phyloP scores from a whole-genome alignment of 2,113 vertebrate species.

The Amia ocellicauda region DNA sequence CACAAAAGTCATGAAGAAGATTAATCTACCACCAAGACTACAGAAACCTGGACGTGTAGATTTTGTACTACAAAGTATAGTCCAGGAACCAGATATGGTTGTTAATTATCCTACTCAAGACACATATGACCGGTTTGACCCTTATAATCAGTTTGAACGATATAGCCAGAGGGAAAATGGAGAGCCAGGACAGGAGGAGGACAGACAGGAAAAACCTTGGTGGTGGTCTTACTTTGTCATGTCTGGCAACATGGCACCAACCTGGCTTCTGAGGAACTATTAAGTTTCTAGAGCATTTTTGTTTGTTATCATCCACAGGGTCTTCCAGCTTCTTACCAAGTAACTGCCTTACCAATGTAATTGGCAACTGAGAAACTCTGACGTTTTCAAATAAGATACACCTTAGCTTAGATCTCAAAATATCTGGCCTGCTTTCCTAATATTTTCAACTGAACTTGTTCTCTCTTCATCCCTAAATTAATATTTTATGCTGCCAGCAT shows the following conservation, averaged over 20 bases:
- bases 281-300: slow-evolving; percentile 27
- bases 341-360: not conserved
- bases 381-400: too few species aligned
- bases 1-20: slow-evolving; percentile 77
- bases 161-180: slow-evolving; percentile 35
- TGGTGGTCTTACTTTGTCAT: slow-evolving; percentile 95
- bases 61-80: slow-evolving; percentile 74
- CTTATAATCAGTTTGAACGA: slow-evolving; percentile 69
- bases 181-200: slow-evolving; percentile 41
- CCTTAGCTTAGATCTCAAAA: too few species aligned
- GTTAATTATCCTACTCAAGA: slow-evolving; percentile 59
- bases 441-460: too few species aligned
- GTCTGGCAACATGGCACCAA: slow-evolving; percentile 71
- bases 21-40: slow-evolving; percentile 75
- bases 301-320: not conserved
- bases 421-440: too few species aligned
- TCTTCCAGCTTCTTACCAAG: not conserved
- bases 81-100: slow-evolving; percentile 54
- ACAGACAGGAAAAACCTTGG: slow-evolving; percentile 82
- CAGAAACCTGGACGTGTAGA: slow-evolving; percentile 77
- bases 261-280: slow-evolving; percentile 83
- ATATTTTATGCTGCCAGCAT: not conserved
- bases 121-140: slow-evolving; percentile 60
- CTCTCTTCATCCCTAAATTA: not conserved
- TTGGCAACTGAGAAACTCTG: too few species aligned